Evolutionary conservation across 2,888 invertebrate species (phyloP).

Genomic region (Meghimatium bilineatum): DNA sequence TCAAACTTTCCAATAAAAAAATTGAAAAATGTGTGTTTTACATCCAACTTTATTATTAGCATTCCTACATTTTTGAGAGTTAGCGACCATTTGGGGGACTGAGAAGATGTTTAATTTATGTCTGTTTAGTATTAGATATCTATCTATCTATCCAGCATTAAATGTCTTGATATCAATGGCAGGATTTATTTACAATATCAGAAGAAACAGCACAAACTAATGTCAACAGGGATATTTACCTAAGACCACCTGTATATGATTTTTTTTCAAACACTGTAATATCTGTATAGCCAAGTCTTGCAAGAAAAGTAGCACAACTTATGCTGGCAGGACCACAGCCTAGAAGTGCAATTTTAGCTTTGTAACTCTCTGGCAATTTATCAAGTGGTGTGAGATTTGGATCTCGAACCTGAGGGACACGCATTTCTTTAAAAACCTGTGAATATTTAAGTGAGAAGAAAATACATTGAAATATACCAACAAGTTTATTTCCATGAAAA

Average conservation of each 20-base stretch:
- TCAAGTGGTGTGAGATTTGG: conserved; percentile 80
- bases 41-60: no score
- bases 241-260: conserved; percentile 91
- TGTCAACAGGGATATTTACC: conserved; percentile 79
- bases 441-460: not conserved
- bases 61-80: no score
- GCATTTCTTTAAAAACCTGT: conserved; percentile 94
- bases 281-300: conserved; percentile 92
- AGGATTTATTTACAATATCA: not conserved
- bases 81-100: no score
- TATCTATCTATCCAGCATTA: not conserved
- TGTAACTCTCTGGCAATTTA: conserved; percentile 77
- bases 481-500: not conserved
- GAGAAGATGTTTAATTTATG: no score
- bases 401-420: conserved; percentile 89
- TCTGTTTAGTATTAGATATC: no score
- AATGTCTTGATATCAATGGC: no score
- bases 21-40: no score
- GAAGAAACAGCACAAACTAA: not conserved
- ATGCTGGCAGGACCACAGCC: conserved; percentile 96
- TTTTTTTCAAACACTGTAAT: conserved; percentile 95
- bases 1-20: no score
- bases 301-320: conserved; percentile 97
- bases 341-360: conserved; percentile 87
- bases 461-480: not conserved